Conservation (phyloP, 2,888 invertebrate species). For the Platycheirus albimanus region DNA sequence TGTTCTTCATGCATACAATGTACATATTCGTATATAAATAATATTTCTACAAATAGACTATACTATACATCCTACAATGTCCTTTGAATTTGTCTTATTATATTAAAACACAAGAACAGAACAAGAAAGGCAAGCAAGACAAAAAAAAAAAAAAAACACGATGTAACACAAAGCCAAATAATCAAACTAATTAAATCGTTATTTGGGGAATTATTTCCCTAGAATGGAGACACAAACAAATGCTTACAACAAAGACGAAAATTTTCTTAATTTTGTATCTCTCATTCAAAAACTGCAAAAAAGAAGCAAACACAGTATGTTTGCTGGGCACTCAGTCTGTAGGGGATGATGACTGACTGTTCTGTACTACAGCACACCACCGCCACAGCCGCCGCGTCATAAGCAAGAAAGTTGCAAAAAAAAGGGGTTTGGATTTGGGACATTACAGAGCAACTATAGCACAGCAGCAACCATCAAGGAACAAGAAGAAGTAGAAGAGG, state of each 20-base stretch:
- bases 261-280: constrained; percentile 53
- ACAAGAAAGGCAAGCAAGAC: too few relatives aligned
- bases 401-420: not conserved
- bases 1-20: not conserved
- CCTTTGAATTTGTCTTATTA: constrained; percentile 7
- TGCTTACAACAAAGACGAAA: constrained; percentile 33
- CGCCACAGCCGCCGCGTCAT: too few relatives aligned
- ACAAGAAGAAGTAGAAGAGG: not conserved
- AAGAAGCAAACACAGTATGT: constrained; percentile 46
- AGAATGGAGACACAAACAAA: constrained; percentile 28
- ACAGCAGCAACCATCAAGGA: not conserved
- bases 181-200: constrained; percentile 66
- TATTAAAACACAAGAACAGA: not conserved
- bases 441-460: too few relatives aligned
- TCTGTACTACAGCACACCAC: too few relatives aligned
- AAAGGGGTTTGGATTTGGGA: constrained; percentile 16
- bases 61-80: constrained; percentile 16
- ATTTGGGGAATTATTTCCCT: constrained; percentile 34
- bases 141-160: not conserved
- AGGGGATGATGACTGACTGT: constrained; percentile 11
- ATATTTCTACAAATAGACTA: too few relatives aligned
- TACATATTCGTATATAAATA: too few relatives aligned
- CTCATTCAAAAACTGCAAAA: constrained; percentile 31
- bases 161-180: constrained; percentile 40
- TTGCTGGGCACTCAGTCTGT: constrained; percentile 30